These are phyloP conservation scores for Teinopalpus imperialis DNA, from an alignment of 2,888 invertebrate species.

Conservation along the genomic window DNA sequence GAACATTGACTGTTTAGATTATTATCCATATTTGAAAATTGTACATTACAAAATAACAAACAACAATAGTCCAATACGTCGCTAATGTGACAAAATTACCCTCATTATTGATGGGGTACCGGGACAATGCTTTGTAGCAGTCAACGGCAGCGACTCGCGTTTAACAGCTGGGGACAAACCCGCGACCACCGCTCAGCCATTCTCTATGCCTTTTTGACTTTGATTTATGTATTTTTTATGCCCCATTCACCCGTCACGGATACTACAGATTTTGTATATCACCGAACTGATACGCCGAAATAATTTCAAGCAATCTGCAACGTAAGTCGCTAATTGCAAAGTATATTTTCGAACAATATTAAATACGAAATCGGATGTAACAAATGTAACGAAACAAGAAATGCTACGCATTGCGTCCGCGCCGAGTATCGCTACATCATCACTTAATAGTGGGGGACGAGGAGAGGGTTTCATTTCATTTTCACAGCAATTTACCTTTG, in stretches of 20 bases:
- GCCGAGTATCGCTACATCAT: conserved; percentile 79
- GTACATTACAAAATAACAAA: conserved; percentile 44
- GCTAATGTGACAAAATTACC: conserved; percentile 80
- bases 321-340: conserved; percentile 30
- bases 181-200: conserved; percentile 69
- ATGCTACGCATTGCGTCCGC: conserved; percentile 62
- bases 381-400: conserved; percentile 50
- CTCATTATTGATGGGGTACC: conserved; percentile 77
- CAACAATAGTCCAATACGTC: conserved; percentile 70
- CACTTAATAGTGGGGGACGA: conserved; percentile 79
- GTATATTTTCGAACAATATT: conserved; percentile 34
- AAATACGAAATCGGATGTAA: conserved; percentile 31
- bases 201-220: conserved; percentile 83
- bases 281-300: conserved; percentile 36
- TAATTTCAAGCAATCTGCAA: conserved; percentile 29
- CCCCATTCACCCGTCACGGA: conserved; percentile 78
- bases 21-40: no score
- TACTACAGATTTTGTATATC: conserved; percentile 67
- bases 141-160: conserved; percentile 39
- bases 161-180: conserved; percentile 76
- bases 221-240: conserved; percentile 82
- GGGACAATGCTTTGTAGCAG: conserved; percentile 58
- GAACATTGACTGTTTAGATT: no score
- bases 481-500: conserved; percentile 80
- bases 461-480: conserved; percentile 73